These are phyloP conservation scores for Phalera bucephala DNA, from an alignment of 2,888 invertebrate species.

Conservation along the genomic window DNA sequence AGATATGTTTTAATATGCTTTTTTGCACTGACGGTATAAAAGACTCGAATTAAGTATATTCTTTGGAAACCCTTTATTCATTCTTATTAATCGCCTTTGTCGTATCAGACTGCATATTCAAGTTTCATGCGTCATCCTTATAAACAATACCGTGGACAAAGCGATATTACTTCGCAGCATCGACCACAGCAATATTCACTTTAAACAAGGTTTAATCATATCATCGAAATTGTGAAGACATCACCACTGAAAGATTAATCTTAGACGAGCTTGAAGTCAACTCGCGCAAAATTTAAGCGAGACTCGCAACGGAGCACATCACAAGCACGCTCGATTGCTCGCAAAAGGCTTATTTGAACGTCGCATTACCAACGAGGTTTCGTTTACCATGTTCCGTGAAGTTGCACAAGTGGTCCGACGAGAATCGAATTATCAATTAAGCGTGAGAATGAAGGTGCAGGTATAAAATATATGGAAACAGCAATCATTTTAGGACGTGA, in stretches of 20 bases:
- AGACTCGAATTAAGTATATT: no score
- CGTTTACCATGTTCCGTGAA: slow-evolving; percentile 39
- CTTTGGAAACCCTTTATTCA: no score
- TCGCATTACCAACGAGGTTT: slow-evolving; percentile 40
- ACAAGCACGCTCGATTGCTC: slow-evolving; percentile 44
- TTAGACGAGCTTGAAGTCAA: slow-evolving; percentile 20
- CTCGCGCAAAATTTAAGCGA: slow-evolving; percentile 35
- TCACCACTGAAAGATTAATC: slow-evolving; percentile 18
- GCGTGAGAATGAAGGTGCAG: slow-evolving; percentile 17
- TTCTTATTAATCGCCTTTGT: no score
- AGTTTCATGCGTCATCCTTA: no score
- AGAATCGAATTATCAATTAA: slow-evolving; percentile 18
- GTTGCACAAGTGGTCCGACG: slow-evolving; percentile 34
- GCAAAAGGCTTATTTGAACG: slow-evolving; percentile 36
- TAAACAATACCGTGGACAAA: not conserved
- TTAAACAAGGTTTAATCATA: slow-evolving; percentile 19
- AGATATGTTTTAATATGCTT: no score
- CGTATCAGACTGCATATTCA: no score
- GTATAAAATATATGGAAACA: no score
- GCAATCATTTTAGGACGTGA: no score
- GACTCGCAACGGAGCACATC: slow-evolving; percentile 34
- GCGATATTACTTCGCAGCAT: slow-evolving; percentile 5
- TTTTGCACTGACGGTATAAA: no score
- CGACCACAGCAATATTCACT: slow-evolving; percentile 14
- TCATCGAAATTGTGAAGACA: slow-evolving; percentile 14